Base-by-base conservation (phyloP, 2,888 invertebrate genomes). In the Agrenia bidenticulata region DNA sequence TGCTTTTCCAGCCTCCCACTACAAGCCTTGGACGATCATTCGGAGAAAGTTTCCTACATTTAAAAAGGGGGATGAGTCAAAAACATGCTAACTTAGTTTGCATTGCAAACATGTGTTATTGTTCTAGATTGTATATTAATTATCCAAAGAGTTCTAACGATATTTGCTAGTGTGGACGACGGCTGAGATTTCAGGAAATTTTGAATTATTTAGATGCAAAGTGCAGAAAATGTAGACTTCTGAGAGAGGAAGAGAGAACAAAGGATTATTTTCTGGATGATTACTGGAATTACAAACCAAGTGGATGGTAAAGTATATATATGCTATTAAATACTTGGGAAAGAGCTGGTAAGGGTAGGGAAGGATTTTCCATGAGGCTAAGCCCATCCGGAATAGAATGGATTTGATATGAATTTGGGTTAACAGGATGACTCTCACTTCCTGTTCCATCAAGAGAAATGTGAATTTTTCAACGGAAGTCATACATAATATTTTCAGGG, bases 371-470 rank as follows among this genome's bases (percentile, higher is more conserved):
- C 45, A 45, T 4, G 19, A 45, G 45, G 19, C 17, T 51, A 51
- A 51, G 51, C 51, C 24, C 51, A 23, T 51, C 51, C 51, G 51
- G 51, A 51, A 19, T 51, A 23, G 24, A 51, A 51, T 51, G 51
- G 24, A 51, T 32, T n/a, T 32, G 32, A 32, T 32, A 32, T 32
- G 32, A 32, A 32, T 7, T 4, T 32, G 11, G 32, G 32, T 11
- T 32, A 32, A 11, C 4, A 32, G 45, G 15, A 45, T 45, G 45
- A 45, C 45, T 45, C n/a, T 32, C 32, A 32, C 32, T 45, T 45
- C 45, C 45, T 45, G 45, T 45, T 9, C 7, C 5, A 45, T 5
- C 5, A 45, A 9, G 39, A 39, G 45, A 15, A 45, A 19, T 45
- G 15, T 45, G 45, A 45, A 45, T 45, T 45, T 45, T 45, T 45